Evolutionary conservation across 2,888 invertebrate genomes (phyloP).

Genomic region (Pandemis heparana): DNA sequence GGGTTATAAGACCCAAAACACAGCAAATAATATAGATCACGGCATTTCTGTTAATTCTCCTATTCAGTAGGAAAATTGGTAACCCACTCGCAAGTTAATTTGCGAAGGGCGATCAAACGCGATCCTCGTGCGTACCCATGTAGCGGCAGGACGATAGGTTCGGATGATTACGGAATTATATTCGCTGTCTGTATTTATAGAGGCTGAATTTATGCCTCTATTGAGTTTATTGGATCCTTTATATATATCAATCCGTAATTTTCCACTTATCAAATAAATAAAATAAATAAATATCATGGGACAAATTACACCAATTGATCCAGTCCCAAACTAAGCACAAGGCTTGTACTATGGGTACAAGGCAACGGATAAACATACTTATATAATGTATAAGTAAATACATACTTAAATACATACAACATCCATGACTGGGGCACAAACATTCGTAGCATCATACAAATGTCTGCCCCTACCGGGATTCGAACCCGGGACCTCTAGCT

Average conservation of each 20-base stretch:
- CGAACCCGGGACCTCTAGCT: too few relatives aligned
- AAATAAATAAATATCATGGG: too few relatives aligned
- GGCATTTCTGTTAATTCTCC: slow-evolving; percentile 5
- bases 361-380: too few relatives aligned
- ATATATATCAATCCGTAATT: neutral
- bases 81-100: slow-evolving; percentile 19
- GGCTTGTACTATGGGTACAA: too few relatives aligned
- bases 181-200: neutral
- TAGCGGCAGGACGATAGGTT: neutral
- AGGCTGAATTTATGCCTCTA: neutral
- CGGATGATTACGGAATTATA: neutral
- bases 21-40: slow-evolving; percentile 5
- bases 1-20: slow-evolving; percentile 5
- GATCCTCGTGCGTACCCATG: slow-evolving; percentile 1
- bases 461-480: too few relatives aligned
- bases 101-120: slow-evolving; percentile 5
- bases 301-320: too few relatives aligned
- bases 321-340: too few relatives aligned
- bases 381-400: too few relatives aligned
- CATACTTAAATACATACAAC: too few relatives aligned
- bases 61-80: slow-evolving; percentile 10
- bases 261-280: too few relatives aligned
- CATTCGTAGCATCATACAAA: too few relatives aligned
- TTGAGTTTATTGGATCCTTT: neutral
- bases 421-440: too few relatives aligned